Conservation (phyloP, 1,140 invertebrate genomes). For the Penaeus vannamei region DNA sequence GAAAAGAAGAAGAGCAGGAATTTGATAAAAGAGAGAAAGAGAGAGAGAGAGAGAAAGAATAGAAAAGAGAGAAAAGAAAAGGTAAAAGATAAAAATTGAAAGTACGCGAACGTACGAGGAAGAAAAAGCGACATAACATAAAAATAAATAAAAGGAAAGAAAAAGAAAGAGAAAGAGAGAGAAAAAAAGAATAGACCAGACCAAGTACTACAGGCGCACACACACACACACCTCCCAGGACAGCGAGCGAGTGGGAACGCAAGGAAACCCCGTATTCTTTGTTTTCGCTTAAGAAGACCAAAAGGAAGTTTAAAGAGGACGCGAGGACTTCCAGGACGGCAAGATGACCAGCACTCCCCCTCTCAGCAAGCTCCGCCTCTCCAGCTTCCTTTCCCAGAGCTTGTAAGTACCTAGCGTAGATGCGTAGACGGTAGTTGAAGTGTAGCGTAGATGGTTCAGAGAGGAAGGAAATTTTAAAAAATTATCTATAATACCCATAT, state of each 20-base stretch:
- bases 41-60: background rate
- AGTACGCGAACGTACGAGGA: background rate
- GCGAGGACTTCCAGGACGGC: background rate
- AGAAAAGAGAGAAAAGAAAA: background rate
- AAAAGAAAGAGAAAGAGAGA: background rate
- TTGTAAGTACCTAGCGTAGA: constrained; percentile 30
- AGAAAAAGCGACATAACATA: background rate
- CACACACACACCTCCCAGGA: too few species aligned
- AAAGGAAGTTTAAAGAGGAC: background rate
- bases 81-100: background rate
- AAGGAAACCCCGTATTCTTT: background rate
- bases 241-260: too few species aligned
- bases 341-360: constrained; percentile 41
- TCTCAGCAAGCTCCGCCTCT: constrained; percentile 30
- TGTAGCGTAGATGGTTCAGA: background rate
- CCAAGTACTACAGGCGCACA: too few species aligned
- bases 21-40: background rate
- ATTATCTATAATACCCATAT: background rate
- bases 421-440: background rate
- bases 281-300: constrained; percentile 5
- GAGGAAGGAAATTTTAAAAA: background rate
- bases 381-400: constrained; percentile 40
- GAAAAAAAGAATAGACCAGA: too few species aligned
- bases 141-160: background rate
- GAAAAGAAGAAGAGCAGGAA: background rate